Evolutionary conservation across 2,113 vertebrate species (phyloP), one percentile per base, ranked within the genome.

Genomic region (Rhabdornis inornatus): DNA sequence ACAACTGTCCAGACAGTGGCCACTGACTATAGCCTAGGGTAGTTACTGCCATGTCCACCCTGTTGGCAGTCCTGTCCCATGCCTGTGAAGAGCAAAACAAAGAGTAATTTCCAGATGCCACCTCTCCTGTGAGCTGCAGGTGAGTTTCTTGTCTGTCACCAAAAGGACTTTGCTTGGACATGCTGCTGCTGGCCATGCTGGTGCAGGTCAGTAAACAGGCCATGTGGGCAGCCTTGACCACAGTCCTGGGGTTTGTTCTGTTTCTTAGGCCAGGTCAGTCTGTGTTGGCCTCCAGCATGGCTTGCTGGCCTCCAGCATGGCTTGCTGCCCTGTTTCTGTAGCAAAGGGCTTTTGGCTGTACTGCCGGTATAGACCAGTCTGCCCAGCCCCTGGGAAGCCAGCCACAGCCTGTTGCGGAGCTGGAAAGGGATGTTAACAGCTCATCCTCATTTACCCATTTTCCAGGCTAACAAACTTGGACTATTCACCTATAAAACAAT

Each of bases 151-250:
- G 18, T 24, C n/a, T 9, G 28, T 45, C 28, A 7, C 20, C 31
- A 31, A 21, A 61, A 68, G 35, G 20, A 40, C 59, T 39, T 71
- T 70, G 22, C 17, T 52, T 37, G 0, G 2, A 15, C 10, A 13
- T 10, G 8, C 42, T 14, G n/a, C 52, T 65, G 14, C 79, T 61
- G 60, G 60, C 69, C 0, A 0, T 57, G 44, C 31, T 35, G 24
- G 20, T 13, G 22, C 44, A 10, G 70, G 37, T 50, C 76, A 65
- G 27, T 35, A 15, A 59, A 31, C 0, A 25, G 30, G 44, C 53
- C 6, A 4, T 2, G 18, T 55, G 52, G 33, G 53, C 23, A 14
- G 53, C 31, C 19, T 44, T 60, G 60, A 28, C 28, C 53, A 25
- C 25, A 15, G 0, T 27, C 50, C 55, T 22, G 44, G 45, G 24